Percentiles rank a stretch among this genome's conserved stretches.
phyloP scores from a whole-genome alignment of 1,140 invertebrate species.

The Euwallacea fornicatus region DNA sequence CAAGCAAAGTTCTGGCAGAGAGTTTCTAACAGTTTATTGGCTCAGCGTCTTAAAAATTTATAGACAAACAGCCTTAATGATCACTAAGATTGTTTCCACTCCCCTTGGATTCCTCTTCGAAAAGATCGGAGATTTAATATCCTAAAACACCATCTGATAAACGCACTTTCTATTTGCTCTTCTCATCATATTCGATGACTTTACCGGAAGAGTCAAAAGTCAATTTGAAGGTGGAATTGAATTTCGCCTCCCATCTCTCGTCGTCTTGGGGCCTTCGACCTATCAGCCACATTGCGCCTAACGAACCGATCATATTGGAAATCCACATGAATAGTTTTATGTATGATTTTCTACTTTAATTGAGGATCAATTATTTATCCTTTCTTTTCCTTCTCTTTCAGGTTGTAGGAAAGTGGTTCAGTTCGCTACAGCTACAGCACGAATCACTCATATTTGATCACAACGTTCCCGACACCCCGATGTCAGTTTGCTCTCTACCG shows the following conservation, averaged over 20 bases:
- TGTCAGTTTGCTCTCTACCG: constrained; percentile 68
- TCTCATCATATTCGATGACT: constrained; percentile 3
- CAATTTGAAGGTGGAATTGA: constrained; percentile 12
- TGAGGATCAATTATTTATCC: background rate
- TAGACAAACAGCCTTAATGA: too few species aligned
- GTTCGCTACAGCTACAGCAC: constrained; percentile 60
- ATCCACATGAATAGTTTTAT: constrained; percentile 4
- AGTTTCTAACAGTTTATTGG: too few species aligned
- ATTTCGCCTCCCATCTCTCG: background rate
- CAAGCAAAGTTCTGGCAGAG: too few species aligned
- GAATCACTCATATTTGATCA: constrained; percentile 62
- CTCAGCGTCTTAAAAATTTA: too few species aligned
- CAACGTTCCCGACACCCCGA: constrained; percentile 58
- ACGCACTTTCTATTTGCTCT: constrained; percentile 1
- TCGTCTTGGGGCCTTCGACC: constrained; percentile 5
- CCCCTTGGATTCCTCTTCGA: too few species aligned
- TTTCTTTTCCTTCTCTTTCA: constrained; percentile 44
- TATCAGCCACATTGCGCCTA: constrained; percentile 1
- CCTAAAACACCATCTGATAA: constrained; percentile 3
- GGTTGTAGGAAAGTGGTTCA: constrained; percentile 68
- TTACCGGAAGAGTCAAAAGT: constrained; percentile 10
- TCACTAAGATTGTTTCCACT: too few species aligned
- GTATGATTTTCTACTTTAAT: background rate
- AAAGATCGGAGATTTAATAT: background rate
- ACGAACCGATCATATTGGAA: background rate